These are phyloP conservation scores for Ichneumon xanthorius DNA, from an alignment of 2,888 invertebrate species.

Conservation along the genomic window DNA sequence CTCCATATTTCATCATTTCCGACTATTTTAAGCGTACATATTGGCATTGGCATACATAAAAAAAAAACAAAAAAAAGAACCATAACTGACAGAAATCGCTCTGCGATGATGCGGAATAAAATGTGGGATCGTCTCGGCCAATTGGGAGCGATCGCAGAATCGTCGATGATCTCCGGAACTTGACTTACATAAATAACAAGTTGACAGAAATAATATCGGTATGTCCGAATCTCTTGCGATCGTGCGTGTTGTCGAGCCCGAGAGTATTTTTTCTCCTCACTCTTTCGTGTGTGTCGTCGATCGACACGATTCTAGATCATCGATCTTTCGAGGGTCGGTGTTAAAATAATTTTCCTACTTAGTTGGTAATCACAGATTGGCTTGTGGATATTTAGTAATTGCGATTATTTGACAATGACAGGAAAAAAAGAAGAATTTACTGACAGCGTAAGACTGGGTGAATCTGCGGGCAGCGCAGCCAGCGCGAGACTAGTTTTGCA, in stretches of 20 bases:
- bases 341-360: conserved; percentile 26
- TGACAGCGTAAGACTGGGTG: conserved; percentile 28
- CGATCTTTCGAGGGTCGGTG: neutral
- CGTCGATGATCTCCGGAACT: neutral
- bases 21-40: conserved; percentile 3
- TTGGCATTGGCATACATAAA: neutral
- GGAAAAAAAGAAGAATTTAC: conserved; percentile 37
- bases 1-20: conserved; percentile 13
- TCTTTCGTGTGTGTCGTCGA: neutral
- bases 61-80: neutral
- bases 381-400: conserved; percentile 24
- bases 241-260: neutral
- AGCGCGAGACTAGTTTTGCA: neutral
- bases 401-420: conserved; percentile 14
- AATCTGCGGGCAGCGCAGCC: neutral
- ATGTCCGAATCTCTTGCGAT: neutral
- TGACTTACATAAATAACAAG: conserved; percentile 12
- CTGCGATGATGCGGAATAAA: neutral
- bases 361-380: conserved; percentile 27
- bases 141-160: neutral
- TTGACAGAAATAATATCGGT: conserved; percentile 10
- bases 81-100: neutral
- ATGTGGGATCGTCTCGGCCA: neutral
- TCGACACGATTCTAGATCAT: neutral
- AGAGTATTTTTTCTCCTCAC: neutral